phyloP scores from a whole-genome alignment of 2,113 vertebrate genomes.

The Eulemur macaco region DNA sequence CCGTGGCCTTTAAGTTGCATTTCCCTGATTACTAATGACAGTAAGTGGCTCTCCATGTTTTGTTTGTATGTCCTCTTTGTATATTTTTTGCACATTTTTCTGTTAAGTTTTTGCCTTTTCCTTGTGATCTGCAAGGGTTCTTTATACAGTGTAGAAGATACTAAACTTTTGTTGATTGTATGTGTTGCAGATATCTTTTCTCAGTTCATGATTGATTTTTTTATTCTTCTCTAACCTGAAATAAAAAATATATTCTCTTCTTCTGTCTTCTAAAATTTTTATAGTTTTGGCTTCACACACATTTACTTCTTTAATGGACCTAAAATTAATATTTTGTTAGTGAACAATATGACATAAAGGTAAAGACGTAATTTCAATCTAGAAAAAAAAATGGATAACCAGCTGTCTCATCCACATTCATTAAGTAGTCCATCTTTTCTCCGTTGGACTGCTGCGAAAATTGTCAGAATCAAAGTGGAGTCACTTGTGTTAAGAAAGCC shows the following conservation, averaged over 20 bases:
- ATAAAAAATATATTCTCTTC: not conserved
- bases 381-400: not conserved
- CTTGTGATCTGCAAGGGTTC: not conserved
- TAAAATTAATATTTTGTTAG: not conserved
- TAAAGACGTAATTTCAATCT: not conserved
- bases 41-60: not conserved
- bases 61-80: not conserved
- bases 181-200: not conserved
- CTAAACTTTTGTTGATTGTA: not conserved
- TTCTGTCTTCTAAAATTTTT: not conserved
- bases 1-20: not conserved
- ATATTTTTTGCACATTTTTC: not conserved
- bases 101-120: not conserved
- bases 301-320: not conserved
- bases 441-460: too few species aligned
- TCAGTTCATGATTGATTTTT: not conserved
- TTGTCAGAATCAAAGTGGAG: too few species aligned
- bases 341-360: not conserved
- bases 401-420: not conserved
- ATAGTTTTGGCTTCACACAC: not conserved
- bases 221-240: not conserved
- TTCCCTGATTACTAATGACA: not conserved
- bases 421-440: not conserved
- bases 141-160: not conserved
- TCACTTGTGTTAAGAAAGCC: too few species aligned